phyloP scores from a whole-genome alignment of 1,140 invertebrate genomes.

The Bombus huntii region DNA sequence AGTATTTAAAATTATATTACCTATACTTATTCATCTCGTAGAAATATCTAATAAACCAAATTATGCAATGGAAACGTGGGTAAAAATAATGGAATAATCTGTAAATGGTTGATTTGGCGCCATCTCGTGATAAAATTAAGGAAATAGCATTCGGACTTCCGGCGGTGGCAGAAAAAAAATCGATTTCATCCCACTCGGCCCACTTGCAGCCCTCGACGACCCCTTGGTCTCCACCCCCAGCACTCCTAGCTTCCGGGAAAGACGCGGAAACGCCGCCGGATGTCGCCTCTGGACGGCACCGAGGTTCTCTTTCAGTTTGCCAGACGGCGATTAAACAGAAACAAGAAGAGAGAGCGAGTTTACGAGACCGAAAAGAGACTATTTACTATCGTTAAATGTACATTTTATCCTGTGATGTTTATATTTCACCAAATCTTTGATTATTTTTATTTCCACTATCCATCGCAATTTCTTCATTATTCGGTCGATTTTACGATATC shows the following conservation, averaged over 20 bases:
- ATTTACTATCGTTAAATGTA: not conserved
- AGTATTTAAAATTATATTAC: not conserved
- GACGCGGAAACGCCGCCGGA: conserved; percentile 70
- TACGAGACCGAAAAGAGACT: not conserved
- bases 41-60: not conserved
- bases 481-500: not conserved
- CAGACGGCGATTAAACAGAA: conserved; percentile 54
- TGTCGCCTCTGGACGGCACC: conserved; percentile 70
- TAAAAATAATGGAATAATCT: conserved; percentile 35
- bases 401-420: not conserved
- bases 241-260: conserved; percentile 59
- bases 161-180: conserved; percentile 67
- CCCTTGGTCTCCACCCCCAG: conserved; percentile 42
- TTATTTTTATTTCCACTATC: not conserved
- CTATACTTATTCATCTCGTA: no score
- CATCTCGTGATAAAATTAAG: conserved; percentile 65
- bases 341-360: conserved; percentile 46
- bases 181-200: conserved; percentile 71
- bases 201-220: conserved; percentile 57
- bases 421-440: not conserved
- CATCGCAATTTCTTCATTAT: not conserved
- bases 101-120: conserved; percentile 63
- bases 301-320: conserved; percentile 60
- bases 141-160: conserved; percentile 61
- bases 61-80: not conserved